Evolutionary conservation across 2,797 vertebrate genomes (phyloP), one percentile per base, ranked within the genome.

Genomic region (Prunella strophiata): DNA sequence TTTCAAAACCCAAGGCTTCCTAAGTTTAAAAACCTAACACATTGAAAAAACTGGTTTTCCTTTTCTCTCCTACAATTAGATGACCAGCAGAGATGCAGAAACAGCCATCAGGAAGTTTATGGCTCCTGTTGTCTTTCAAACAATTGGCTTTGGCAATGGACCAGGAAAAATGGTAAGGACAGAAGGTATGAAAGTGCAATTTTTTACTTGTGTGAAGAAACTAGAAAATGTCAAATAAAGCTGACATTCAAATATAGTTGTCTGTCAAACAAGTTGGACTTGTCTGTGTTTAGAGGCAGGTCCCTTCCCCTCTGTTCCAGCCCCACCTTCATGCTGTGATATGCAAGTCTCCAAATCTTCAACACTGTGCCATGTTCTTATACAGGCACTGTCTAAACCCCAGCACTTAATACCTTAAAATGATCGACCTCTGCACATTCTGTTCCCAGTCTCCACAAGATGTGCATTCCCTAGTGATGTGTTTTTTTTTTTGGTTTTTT

Each of bases 381-480:
- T 43, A n/a, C 11, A 57, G 63, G 29, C 68, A 63, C 22, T 50
- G 50, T 78, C 51, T 92, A 82, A 82, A 38, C 26, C 9, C 29
- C 34, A 70, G 36, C 27, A 47, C 65, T 88, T 85, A 72, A 78
- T 91, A 40, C 23, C 48, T 89, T 92, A 70, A 86, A 95, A 82
- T 52, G 40, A 87, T 68, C 0, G 0, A 75, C 34, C 52, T 82
- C 30, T 0, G 4, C 26, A 36, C 47, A 32, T 93, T 85, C 50
- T 63, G 23, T 94, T 93, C 45, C 70, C 26, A 65, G 0, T 94
- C 84, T 91, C 48, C n/a, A 79, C 51, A 95, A 89, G 74, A 89
- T 40, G 54, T 78, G 65, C 58, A 21, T 86, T 97, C 85, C 61
- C 52, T 85, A 93, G 89, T 89, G 76, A 77, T 55, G 76, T 42